These are phyloP conservation scores for Oligia strigilis DNA, from an alignment of 2,888 invertebrate species.

Conservation along the genomic window DNA sequence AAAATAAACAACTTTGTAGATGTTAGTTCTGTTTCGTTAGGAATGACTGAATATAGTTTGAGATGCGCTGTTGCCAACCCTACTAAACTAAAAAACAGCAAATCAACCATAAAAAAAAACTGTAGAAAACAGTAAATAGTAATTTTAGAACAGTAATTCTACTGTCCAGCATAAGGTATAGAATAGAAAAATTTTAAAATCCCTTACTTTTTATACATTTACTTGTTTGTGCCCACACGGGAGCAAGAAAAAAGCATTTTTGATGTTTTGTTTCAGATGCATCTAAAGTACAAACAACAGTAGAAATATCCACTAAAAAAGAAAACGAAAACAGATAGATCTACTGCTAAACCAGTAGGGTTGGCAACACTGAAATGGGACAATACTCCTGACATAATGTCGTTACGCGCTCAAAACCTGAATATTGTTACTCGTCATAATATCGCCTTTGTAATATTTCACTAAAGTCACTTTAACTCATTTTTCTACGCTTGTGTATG, in stretches of 20 bases:
- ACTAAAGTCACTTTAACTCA: slow-evolving; percentile 3
- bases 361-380: not conserved
- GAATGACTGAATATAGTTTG: not conserved
- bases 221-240: not conserved
- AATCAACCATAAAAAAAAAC: not conserved
- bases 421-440: not conserved
- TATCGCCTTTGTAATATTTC: slow-evolving; percentile 15
- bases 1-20: not conserved
- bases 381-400: not conserved
- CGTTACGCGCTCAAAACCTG: not conserved
- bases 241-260: not conserved
- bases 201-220: not conserved
- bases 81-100: not conserved
- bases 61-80: not conserved
- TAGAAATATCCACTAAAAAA: not conserved
- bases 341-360: not conserved
- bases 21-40: not conserved
- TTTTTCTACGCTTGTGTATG: slow-evolving; percentile 30
- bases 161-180: not conserved
- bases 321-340: not conserved
- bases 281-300: not conserved
- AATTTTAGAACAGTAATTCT: not conserved
- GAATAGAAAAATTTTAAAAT: not conserved
- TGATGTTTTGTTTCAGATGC: not conserved
- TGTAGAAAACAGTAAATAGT: not conserved